A percentile compares a stretch with the other conserved stretches of the same genome.
Conservation (phyloP, 1,140 invertebrate species). For the Philopotamus ludificatus region DNA sequence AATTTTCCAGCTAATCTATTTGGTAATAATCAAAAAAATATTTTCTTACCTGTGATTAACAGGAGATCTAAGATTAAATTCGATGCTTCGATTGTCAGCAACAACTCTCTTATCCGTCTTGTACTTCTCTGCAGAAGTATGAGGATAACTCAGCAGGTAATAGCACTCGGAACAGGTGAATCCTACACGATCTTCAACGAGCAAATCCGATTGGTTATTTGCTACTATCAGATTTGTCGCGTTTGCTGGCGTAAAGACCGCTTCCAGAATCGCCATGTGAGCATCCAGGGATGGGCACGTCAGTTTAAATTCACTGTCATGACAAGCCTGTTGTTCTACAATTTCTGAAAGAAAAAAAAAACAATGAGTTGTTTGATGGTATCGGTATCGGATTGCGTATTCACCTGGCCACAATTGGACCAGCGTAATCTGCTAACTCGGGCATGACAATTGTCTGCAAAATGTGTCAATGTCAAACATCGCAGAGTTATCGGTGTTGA, state of each 20-base stretch:
- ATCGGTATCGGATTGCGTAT: background rate
- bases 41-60: conserved; percentile 52
- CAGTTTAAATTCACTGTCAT: conserved; percentile 53
- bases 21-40: background rate
- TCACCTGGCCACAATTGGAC: background rate
- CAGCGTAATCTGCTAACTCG: background rate
- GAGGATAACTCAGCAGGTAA: conserved; percentile 45
- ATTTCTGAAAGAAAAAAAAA: conserved; percentile 52
- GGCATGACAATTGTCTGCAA: background rate
- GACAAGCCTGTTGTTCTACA: conserved; percentile 55
- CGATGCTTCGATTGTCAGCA: conserved; percentile 41
- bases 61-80: conserved; percentile 50
- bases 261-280: conserved; percentile 56
- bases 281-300: conserved; percentile 55
- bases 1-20: background rate
- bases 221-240: conserved; percentile 40
- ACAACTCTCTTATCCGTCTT: conserved; percentile 16
- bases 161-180: conserved; percentile 51
- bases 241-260: conserved; percentile 52
- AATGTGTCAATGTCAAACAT: background rate
- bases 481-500: background rate
- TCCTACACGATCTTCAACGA: conserved; percentile 42
- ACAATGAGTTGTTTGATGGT: too few relatives aligned
- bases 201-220: conserved; percentile 43
- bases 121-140: conserved; percentile 37